Base-by-base conservation (phyloP, 2,113 vertebrate species). In the Alethe diademata region DNA sequence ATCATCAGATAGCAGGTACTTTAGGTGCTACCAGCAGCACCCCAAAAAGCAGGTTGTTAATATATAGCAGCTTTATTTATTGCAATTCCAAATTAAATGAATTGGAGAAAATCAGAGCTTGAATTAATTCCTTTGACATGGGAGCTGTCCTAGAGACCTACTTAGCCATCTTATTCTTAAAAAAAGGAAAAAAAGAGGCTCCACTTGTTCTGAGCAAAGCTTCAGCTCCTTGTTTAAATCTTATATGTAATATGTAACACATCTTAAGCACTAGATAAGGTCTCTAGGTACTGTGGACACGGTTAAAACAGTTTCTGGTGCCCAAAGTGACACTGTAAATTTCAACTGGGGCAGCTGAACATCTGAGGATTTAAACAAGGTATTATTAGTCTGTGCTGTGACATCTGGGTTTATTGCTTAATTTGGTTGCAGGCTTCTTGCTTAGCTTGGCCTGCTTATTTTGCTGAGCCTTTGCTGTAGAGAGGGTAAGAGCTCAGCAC, bases 371-470 rank as follows among this genome's bases (percentile, higher is more conserved):
- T 93, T 78, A 62, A 76, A 12, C 31, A 75, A 69, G 42, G 74
- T 90, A 61, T 92, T 91, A 57, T 91, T 95, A 76, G 78, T 85
- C 78, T 72, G 53, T 19, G 23, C 53, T 89, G 74, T 91, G 93
- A 76, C 54, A 57, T 64, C 62, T 90, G 85, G 36, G 36, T 40
- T 76, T 88, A 86, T 54, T 2, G 1, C 58, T 90, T 88, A 50
- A 85, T 90, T 90, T 95, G 38, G 33, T 73, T 80, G 64, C 38
- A 69, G 62, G 16, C 60, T 60, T 86, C 29, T 88, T 60, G 35
- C 54, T 86, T 87, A 70, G 48, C 47, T 58, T 73, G 58, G 38
- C 87, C 54, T 81, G 75, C 85, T 96, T 86, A 76, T 73, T 95
- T 82, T 90, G 54, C 84, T 70, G 35, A 95, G 57, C n/a, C 14